A percentile compares a stretch with the other conserved stretches of the same genome.
These are phyloP conservation scores for Carlito syrichta DNA, from an alignment of 2,113 vertebrate species.

Conservation along the genomic window DNA sequence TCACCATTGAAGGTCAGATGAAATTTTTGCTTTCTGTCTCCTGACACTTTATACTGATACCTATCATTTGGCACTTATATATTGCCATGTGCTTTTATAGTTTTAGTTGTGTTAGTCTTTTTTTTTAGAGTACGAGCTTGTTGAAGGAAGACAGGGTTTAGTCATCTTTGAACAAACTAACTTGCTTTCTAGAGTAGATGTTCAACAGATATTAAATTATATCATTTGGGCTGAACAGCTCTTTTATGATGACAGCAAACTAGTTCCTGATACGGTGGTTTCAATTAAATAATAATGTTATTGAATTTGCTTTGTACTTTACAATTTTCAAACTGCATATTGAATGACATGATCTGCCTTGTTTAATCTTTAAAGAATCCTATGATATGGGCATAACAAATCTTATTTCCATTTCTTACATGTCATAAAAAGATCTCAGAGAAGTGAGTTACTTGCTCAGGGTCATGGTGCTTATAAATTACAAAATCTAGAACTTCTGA, in stretches of 20 bases:
- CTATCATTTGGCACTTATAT: neutral
- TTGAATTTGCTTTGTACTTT: slow-evolving; percentile 51
- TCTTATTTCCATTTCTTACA: slow-evolving; percentile 62
- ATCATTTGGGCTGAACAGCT: neutral
- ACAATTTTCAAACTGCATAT: slow-evolving; percentile 51
- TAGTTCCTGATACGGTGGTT: neutral
- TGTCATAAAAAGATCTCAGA: slow-evolving; percentile 30
- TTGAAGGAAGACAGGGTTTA: neutral
- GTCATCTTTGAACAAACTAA: neutral
- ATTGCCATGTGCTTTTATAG: neutral
- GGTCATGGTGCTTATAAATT: slow-evolving; percentile 39
- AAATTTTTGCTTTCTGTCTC: neutral
- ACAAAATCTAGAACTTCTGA: slow-evolving; percentile 24
- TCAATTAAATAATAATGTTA: slow-evolving; percentile 47
- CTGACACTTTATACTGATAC: no score
- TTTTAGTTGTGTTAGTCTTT: neutral
- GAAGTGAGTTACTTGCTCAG: slow-evolving; percentile 42
- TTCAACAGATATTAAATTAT: neutral
- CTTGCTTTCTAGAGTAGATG: neutral
- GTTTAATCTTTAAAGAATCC: no score
- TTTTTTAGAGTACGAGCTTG: neutral
- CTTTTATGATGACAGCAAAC: neutral
- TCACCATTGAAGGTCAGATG: neutral
- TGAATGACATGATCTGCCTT: slow-evolving; percentile 37
- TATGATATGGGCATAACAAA: slow-evolving; percentile 33